Percentiles rank a stretch among this genome's conserved stretches.
phyloP scores from a whole-genome alignment of 2,888 invertebrate genomes.

The Nipponacmea schrenckii region DNA sequence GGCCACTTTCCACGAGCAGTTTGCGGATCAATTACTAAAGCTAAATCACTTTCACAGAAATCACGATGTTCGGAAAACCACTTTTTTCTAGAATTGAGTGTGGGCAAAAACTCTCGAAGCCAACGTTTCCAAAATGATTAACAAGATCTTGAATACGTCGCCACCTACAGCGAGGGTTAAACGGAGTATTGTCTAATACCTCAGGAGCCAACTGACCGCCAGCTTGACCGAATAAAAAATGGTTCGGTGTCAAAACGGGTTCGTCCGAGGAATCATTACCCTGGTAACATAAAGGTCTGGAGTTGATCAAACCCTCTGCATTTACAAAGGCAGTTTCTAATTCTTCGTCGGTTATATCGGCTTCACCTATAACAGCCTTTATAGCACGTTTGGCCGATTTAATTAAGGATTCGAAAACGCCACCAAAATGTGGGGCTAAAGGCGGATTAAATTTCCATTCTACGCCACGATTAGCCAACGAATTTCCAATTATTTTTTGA shows the following conservation, averaged over 20 bases:
- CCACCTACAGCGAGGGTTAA: conserved; percentile 21
- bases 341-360: neutral
- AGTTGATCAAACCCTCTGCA: conserved; percentile 33
- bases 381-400: conserved; percentile 36
- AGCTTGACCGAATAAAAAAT: conserved; percentile 19
- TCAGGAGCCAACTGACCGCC: no score
- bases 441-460: conserved; percentile 37
- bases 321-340: conserved; percentile 27
- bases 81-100: conserved; percentile 19
- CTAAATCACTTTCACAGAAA: conserved; percentile 26
- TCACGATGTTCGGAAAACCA: conserved; percentile 21
- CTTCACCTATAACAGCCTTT: conserved; percentile 25
- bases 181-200: conserved; percentile 5
- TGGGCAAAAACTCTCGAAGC: conserved; percentile 32
- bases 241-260: conserved; percentile 18
- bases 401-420: no score
- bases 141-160: conserved; percentile 31
- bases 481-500: conserved; percentile 17
- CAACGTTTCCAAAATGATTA: conserved; percentile 32
- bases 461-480: conserved; percentile 19
- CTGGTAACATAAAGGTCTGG: conserved; percentile 20
- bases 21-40: conserved; percentile 28
- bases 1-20: no score
- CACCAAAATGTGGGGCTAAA: conserved; percentile 35
- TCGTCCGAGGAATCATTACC: neutral